Evolutionary conservation across 30 jellyfish, hydroid and myxozoan species (phyloP), one percentile per base, ranked within the genome.

Genomic region (Phacellophora camtschatica): DNA sequence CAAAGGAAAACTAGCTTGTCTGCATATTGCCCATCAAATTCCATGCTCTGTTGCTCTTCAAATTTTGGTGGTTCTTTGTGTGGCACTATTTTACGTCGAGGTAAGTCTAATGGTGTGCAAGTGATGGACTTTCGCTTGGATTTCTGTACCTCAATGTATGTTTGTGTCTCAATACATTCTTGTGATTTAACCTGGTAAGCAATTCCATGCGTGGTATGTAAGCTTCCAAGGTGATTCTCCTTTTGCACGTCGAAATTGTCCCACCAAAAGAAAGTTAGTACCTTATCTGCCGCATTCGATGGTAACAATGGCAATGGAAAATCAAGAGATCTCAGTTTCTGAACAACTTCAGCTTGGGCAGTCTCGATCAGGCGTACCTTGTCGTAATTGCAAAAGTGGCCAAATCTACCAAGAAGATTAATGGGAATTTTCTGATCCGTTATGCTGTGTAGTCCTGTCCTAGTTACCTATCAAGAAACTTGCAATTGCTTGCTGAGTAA

Each of bases 301-400:
- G 87, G 77, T 20, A 74, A 35, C 6, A 74, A 27, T 3, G 87
- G 77, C n/a, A 74, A 64, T 74, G 87, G 87, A 63, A 50, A 24
- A 18, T 55, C 41, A 39, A 74, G 74, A 27, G 88, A 74, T 31
- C 88, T 74, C 65, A 74, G 18, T 45, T 74, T 50, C 35, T 56
- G 88, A 3, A 31, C 71, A 28, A 71, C 33, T 19, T 71, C 75
- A 46, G 76, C 85, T 71, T 71, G 71, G 28, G 85, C 73, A 71
- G 85, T 71, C 85, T 71, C 85, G 30, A 71, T 71, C 85, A 71
- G 45, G 34, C 85, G 27, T 0, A 50, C 88, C 13, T 49, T 54
- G 77, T 74, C 77, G 39, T 74, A 74, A 37, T 74, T 74, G 41
- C 30, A 27, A 23, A 65, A 74, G 77, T 74, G 88, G 31, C 88